A percentile compares a stretch with the other conserved stretches of the same genome.
Conservation (phyloP, 2,888 invertebrate genomes). For the Dolomedes plantarius region DNA sequence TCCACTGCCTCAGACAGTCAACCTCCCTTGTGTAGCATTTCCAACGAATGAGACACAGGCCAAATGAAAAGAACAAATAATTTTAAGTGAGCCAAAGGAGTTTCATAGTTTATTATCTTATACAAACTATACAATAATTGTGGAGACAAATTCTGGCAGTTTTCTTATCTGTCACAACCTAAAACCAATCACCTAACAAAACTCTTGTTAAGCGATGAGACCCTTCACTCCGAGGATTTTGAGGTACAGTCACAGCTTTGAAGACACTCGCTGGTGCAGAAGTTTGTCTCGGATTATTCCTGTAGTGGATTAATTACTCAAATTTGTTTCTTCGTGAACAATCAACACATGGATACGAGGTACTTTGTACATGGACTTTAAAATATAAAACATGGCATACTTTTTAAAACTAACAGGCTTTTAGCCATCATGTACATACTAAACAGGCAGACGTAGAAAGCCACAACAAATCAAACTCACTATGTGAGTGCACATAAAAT, state of each 20-base stretch:
- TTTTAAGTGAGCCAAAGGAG: constrained; percentile 45
- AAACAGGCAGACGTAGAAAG: constrained; percentile 70
- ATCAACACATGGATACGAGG: constrained; percentile 65
- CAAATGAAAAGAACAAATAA: background rate
- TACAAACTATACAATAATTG: constrained; percentile 69
- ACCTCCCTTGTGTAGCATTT: too few species aligned
- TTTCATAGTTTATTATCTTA: constrained; percentile 65
- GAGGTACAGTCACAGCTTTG: constrained; percentile 51
- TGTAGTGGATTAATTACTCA: constrained; percentile 26
- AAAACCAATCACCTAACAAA: constrained; percentile 44
- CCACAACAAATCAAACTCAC: constrained; percentile 68
- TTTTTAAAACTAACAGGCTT: constrained; percentile 66
- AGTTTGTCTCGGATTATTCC: constrained; percentile 48
- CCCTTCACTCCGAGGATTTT: constrained; percentile 26
- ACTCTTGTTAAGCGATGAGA: constrained; percentile 43
- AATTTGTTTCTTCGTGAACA: constrained; percentile 45
- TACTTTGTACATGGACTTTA: constrained; percentile 72
- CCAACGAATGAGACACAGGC: too few species aligned
- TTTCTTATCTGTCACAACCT: constrained; percentile 50
- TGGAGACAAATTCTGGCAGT: constrained; percentile 66
- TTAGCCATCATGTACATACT: constrained; percentile 59
- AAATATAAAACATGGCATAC: constrained; percentile 68
- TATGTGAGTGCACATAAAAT: constrained; percentile 71
- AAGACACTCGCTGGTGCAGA: constrained; percentile 65
- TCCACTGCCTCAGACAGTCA: too few species aligned